Base-by-base conservation (phyloP, 2,113 vertebrate species). In the Heterocephalus glaber region DNA sequence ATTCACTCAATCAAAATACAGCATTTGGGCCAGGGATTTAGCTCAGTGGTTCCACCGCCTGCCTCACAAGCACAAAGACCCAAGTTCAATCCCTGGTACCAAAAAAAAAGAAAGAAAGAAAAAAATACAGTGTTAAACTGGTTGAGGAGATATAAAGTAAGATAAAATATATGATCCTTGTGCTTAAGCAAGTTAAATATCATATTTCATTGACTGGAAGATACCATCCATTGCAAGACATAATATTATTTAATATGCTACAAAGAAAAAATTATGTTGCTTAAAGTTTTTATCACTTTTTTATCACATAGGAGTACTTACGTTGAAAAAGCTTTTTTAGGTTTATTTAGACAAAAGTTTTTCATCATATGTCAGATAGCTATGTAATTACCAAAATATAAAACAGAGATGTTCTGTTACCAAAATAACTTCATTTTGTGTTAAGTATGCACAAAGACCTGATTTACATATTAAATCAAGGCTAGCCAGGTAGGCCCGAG, bases 241-340 rank as follows among this genome's bases (percentile, higher is more conserved):
- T 22, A 74, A 14, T 70, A 85, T 86, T 72, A 83, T 83, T 83
- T 90, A 38, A 84, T 66, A 17, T 72, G 26, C 26, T 60, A 30
- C 8, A 63, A 38, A 96, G 61, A 92, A 77, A n/a, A 76, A 92
- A 68, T 76, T 10, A 76, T 30, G 12, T 16, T 30, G 19, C 11
- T 95, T 65, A 94, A 49, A 72, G 8, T 47, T 90, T 93, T 86
- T 38, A 68, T 89, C 49, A 41, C 6, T 77, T 86, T 89, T 54
- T 77, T 68, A 44, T n/a, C 12, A 56, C 41, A n/a, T 22, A 41
- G 19, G 33, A 89, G 17, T 88, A 66, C 58, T 82, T 70, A 38
- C 4, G 56, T 35, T 24, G 13, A 81, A 91, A 93, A 93, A 86
- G 24, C 30, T 52, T 33, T 88, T 90, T 70, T 24, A 89, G 70